Evolutionary conservation across 2,113 vertebrate species (phyloP), one percentile per base, ranked within the genome.

Genomic region (Mola mola): DNA sequence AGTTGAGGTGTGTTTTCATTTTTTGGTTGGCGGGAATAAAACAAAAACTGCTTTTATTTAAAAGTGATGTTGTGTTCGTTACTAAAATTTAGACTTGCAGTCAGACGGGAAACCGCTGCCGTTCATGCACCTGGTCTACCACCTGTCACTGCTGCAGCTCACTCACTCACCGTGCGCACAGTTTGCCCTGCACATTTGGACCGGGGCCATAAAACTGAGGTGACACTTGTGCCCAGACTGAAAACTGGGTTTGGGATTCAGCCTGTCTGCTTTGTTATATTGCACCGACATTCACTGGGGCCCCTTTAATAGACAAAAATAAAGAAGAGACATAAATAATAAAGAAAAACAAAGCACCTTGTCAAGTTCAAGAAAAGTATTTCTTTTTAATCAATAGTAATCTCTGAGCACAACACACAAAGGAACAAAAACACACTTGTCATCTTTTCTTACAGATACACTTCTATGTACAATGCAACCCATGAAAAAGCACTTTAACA

Each of bases 91-190:
- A 28, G 25, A 33, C 43, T 42, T 46, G 48, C 20, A 49, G 62
- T 34, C 36, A 34, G 25, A 71, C 40, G 63, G 60, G 36, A 76
- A 62, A 41, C 69, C 62, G 49, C 12, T 67, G 53, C 69, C 63
- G 56, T 69, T 72, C 65, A 47, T 15, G 70, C 75, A 84, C 75
- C 84, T 79, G 66, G 46, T 47, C 47, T 9, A 9, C 72, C 78
- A 82, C 66, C 84, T 75, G 78, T 69, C 75, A 53, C 66, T 28
- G 67, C 60, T 61, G 71, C 57, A 15, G 50, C 41, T 42, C 55
- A 16, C 24, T 52, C 55, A 41, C 73, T 69, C 75, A 57, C n/a
- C 69, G 65, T 51, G 56, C 38, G 31, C 56, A 15, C 29, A 10
- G 58, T 15, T 22, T 11, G 37, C 61, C 26, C 37, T 3, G 6